These are phyloP conservation scores for Lasiurus cinereus DNA, from an alignment of 2,113 vertebrate genomes.

Conservation along the genomic window DNA sequence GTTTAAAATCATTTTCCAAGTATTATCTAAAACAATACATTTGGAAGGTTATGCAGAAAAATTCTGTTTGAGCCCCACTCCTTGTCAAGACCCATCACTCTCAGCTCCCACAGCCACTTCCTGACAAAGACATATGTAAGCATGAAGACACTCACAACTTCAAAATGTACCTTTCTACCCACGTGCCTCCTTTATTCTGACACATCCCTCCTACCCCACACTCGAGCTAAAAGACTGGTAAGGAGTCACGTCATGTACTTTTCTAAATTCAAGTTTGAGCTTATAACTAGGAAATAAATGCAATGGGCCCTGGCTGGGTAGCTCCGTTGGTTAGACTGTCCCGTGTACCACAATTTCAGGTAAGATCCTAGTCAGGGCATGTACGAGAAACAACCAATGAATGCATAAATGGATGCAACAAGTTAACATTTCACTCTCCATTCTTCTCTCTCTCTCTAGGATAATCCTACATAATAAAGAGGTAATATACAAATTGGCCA, in stretches of 20 bases:
- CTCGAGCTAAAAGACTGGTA: not conserved
- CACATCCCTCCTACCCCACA: not conserved
- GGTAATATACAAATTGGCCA: too few species aligned
- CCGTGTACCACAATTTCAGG: not conserved
- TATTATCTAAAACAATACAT: not conserved
- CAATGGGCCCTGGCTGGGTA: not conserved
- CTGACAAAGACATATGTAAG: slow-evolving; percentile 11
- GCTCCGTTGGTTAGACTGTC: not conserved
- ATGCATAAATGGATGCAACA: too few species aligned
- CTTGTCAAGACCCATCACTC: slow-evolving; percentile 19
- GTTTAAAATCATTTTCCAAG: slow-evolving; percentile 2
- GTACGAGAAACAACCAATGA: not conserved
- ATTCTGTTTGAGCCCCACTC: not conserved
- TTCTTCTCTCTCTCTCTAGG: not conserved
- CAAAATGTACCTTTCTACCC: not conserved
- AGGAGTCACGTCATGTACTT: slow-evolving; percentile 19
- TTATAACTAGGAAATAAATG: slow-evolving; percentile 53
- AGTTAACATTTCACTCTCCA: not conserved
- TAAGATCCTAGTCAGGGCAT: not conserved
- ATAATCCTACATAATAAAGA: too few species aligned
- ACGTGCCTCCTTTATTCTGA: not conserved
- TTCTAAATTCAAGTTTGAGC: slow-evolving; percentile 43
- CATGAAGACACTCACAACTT: not conserved
- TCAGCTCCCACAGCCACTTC: slow-evolving; percentile 9
- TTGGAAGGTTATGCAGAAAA: slow-evolving; percentile 41